These are phyloP conservation scores for Girardia tigrina DNA, from an alignment of 2,888 invertebrate species.

Conservation along the genomic window DNA sequence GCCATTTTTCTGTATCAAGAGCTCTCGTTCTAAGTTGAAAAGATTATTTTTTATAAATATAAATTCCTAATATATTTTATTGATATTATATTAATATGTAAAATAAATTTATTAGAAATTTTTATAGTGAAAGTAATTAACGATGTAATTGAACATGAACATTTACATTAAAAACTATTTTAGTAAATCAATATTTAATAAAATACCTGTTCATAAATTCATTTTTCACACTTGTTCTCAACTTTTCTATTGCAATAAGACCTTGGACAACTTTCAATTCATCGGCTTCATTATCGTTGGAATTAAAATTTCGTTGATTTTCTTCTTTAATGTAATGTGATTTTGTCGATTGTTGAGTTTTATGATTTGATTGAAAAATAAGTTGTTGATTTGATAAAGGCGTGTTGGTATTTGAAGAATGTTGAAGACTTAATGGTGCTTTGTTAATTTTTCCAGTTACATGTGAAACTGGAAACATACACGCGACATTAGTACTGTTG, in stretches of 20 bases:
- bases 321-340: background rate
- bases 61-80: no score
- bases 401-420: background rate
- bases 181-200: background rate
- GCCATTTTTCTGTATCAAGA: background rate
- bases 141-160: no score
- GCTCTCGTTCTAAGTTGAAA: background rate
- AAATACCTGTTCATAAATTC: background rate
- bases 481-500: background rate
- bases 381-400: no score
- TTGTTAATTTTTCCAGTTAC: background rate
- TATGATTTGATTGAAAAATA: background rate
- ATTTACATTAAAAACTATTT: background rate
- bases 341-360: background rate
- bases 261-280: background rate
- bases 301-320: slow-evolving; percentile 1
- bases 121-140: no score
- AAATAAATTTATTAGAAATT: no score
- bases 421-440: background rate
- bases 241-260: background rate
- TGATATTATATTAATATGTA: no score
- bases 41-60: background rate
- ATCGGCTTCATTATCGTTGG: background rate
- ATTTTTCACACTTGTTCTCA: background rate
- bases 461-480: no score